A percentile compares a stretch with the other conserved stretches of the same genome.
phyloP scores from a whole-genome alignment of 2,113 vertebrate genomes.

The Prietella phreatophila region DNA sequence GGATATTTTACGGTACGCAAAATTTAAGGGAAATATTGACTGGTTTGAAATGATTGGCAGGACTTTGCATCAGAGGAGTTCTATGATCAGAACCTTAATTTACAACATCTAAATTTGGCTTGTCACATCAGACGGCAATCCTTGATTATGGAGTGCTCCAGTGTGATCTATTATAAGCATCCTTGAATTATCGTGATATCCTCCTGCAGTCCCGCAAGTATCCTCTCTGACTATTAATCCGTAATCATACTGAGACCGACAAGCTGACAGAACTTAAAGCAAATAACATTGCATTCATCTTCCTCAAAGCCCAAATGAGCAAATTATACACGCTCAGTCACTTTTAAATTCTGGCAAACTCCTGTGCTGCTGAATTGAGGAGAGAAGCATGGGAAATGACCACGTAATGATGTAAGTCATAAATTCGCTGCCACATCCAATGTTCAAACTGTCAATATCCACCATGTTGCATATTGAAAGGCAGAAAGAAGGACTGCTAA shows the following conservation, averaged over 20 bases:
- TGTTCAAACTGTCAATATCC: slow-evolving; percentile 60
- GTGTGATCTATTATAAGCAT: slow-evolving; percentile 4
- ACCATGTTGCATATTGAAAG: slow-evolving; percentile 11
- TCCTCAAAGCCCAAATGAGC: slow-evolving; percentile 35
- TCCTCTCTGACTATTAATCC: background rate
- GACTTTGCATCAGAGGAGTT: background rate
- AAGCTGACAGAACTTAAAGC: slow-evolving; percentile 25
- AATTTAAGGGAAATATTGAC: background rate
- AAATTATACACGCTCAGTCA: slow-evolving; percentile 36
- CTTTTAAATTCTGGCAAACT: slow-evolving; percentile 6
- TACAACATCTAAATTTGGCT: background rate
- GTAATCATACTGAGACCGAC: background rate
- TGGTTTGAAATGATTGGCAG: slow-evolving; percentile 6
- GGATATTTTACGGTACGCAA: background rate
- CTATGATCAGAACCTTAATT: background rate
- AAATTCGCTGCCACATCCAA: slow-evolving; percentile 67
- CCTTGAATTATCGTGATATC: slow-evolving; percentile 12
- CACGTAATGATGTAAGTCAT: slow-evolving; percentile 65
- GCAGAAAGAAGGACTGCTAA: background rate
- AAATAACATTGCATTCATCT: slow-evolving; percentile 34
- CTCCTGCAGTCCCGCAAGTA: background rate
- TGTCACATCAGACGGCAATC: background rate
- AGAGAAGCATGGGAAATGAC: slow-evolving; percentile 54
- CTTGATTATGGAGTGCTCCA: background rate
- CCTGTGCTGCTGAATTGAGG: slow-evolving; percentile 34